A percentile compares a stretch with the other conserved stretches of the same genome.
These are phyloP conservation scores for Cepphus grylle DNA, from an alignment of 2,113 vertebrate species.

Conservation along the genomic window DNA sequence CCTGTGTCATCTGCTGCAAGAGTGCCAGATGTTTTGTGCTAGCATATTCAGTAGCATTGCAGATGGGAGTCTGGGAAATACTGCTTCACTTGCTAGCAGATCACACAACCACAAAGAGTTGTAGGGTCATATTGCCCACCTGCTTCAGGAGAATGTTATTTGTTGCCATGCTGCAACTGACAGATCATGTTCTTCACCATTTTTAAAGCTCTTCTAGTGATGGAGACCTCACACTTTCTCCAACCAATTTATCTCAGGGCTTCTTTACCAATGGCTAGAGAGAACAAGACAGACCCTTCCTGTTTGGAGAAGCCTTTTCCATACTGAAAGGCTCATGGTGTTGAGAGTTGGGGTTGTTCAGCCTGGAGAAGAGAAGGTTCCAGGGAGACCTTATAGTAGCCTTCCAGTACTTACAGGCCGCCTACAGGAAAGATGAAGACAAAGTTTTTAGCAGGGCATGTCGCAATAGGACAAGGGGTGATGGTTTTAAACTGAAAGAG, in stretches of 20 bases:
- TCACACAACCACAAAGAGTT: neutral
- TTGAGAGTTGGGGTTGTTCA: neutral
- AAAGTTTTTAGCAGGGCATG: neutral
- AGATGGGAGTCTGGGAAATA: neutral
- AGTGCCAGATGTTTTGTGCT: neutral
- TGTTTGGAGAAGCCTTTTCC: neutral
- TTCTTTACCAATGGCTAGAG: neutral
- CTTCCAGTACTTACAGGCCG: neutral
- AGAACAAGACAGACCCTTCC: neutral
- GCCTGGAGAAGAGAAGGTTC: neutral
- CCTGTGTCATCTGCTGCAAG: neutral
- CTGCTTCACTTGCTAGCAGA: neutral
- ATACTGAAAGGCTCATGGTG: neutral
- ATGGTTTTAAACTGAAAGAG: neutral
- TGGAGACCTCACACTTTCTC: neutral
- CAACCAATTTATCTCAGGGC: neutral
- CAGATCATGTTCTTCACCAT: too few species aligned
- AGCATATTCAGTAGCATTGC: neutral
- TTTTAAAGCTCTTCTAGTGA: neutral
- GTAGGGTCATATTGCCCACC: neutral
- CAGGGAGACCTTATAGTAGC: fast-evolving
- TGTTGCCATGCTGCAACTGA: neutral
- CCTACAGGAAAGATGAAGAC: neutral
- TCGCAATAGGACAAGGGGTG: fast-evolving
- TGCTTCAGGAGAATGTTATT: neutral